Base-by-base conservation (phyloP, 30 jellyfish, hydroid and myxozoan genomes). In the Phacellophora camtschatica region DNA sequence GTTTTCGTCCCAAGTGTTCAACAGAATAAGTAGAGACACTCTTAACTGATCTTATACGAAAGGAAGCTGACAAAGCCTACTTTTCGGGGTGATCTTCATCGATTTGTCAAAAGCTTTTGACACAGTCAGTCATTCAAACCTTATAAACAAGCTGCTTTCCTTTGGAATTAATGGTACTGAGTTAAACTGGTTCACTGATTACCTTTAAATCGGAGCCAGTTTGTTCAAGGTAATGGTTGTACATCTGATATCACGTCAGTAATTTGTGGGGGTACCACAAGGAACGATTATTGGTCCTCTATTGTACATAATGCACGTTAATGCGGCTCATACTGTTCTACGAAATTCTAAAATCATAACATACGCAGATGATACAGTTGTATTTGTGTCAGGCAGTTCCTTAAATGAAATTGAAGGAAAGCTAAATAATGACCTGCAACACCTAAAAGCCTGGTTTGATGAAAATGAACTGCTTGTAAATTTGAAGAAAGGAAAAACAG, bases 301-400 rank as follows among this genome's bases (percentile, higher is more conserved):
- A 66, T 34, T 81, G 49, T 81, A 65, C 43, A 30, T 57, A 66
- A 70, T 81, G 57, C 85, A 81, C 42, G 55, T 81, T 28, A 66
- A 81, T 56, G 82, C 62, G 18, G 92, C 83, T 23, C 69, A 68
- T 42, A 81, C 39, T 32, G 82, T 59, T 46, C 87, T 53, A 68
- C 33, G 57, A 13, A 58, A 69, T 32, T 37, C 82, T 51, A 59
- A 67, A 58, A 61, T 69, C 65, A 68, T 83, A 23, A 83, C 82
- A 11, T 83, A 49, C 43, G 82, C 95, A n/a, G 95, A 70, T 71
- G 95, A 83, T 58, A 83, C 95, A 56, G 95, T 83, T 30, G 46
- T 83, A 18, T 83, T 41, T 63, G 43, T 43, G 72, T 39, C 95
- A 24, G 33, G 57, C 56, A 83, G 82, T 61, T 42, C 71, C 73